Evolutionary conservation across 2,888 invertebrate genomes (phyloP).

Genomic region (Agriopis leucophaearia): DNA sequence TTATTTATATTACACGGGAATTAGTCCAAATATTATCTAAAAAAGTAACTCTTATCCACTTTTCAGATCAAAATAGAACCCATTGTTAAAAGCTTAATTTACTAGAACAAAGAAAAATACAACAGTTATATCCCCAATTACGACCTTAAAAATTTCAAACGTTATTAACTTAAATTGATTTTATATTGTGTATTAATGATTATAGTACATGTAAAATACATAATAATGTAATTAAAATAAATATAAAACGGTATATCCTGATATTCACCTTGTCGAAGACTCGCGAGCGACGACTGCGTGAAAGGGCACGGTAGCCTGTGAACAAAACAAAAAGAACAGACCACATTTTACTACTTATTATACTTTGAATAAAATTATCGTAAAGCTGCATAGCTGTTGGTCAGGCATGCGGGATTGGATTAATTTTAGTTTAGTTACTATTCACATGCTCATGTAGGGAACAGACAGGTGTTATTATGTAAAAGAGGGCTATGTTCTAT

Average conservation of each 20-base stretch:
- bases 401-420: conserved; percentile 23
- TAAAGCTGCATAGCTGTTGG: conserved; percentile 25
- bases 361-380: conserved; percentile 32
- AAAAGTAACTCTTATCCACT: not conserved
- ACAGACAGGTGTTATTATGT: conserved; percentile 18
- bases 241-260: conserved; percentile 43
- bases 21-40: not conserved
- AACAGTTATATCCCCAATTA: not conserved
- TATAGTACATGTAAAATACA: conserved; percentile 6
- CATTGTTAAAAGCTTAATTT: not conserved
- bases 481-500: not conserved
- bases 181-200: conserved; percentile 12
- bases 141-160: not conserved
- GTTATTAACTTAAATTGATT: not conserved
- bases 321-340: conserved; percentile 64
- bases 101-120: not conserved
- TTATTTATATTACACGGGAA: no score
- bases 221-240: conserved; percentile 30
- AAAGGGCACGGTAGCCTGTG: conserved; percentile 93
- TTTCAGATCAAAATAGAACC: not conserved
- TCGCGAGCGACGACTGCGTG: conserved; percentile 92
- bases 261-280: conserved; percentile 91
- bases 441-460: conserved; percentile 5
- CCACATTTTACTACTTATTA: conserved; percentile 25
- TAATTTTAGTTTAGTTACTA: conserved; percentile 14